These are phyloP conservation scores for Micronycteris hirsuta DNA, from an alignment of 2,113 vertebrate genomes.

Conservation along the genomic window DNA sequence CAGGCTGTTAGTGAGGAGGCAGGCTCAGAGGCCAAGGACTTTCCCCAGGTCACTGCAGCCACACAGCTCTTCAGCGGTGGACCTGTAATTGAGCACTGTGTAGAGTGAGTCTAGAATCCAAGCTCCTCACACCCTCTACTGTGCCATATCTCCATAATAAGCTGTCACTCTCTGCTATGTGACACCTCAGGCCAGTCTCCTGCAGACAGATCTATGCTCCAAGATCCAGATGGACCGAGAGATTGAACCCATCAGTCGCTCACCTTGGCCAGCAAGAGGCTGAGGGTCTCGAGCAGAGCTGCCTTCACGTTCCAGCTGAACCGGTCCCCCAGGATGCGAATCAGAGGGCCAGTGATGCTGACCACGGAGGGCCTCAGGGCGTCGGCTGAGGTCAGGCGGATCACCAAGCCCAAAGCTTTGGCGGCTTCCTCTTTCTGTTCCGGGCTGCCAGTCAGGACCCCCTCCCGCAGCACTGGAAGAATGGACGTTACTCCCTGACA, in stretches of 20 bases:
- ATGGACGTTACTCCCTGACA: slow-evolving; percentile 96
- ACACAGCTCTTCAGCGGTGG: not conserved
- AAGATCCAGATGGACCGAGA: not conserved
- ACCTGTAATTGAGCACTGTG: not conserved
- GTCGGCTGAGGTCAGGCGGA: slow-evolving; percentile 94
- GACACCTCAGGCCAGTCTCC: not conserved
- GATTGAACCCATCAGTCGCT: not conserved
- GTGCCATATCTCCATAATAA: not conserved
- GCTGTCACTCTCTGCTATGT: not conserved
- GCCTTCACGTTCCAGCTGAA: slow-evolving; percentile 97
- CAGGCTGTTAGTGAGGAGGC: not conserved
- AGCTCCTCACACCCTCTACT: not conserved
- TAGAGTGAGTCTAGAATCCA: not conserved
- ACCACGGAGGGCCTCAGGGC: slow-evolving; percentile 95
- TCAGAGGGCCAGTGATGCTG: slow-evolving; percentile 97
- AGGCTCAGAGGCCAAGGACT: not conserved
- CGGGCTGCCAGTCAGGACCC: slow-evolving; percentile 94
- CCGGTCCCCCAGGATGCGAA: slow-evolving; percentile 96
- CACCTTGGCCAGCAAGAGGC: slow-evolving; percentile 95
- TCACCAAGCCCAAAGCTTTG: slow-evolving; percentile 93
- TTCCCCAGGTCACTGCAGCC: not conserved
- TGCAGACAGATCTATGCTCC: not conserved
- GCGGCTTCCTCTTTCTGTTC: slow-evolving; percentile 99
- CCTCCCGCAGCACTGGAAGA: slow-evolving; percentile 94
- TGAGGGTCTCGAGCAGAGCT: slow-evolving; percentile 94